Base-by-base conservation (phyloP, 2,797 vertebrate species). In the Aselliscus stoliczkanus region DNA sequence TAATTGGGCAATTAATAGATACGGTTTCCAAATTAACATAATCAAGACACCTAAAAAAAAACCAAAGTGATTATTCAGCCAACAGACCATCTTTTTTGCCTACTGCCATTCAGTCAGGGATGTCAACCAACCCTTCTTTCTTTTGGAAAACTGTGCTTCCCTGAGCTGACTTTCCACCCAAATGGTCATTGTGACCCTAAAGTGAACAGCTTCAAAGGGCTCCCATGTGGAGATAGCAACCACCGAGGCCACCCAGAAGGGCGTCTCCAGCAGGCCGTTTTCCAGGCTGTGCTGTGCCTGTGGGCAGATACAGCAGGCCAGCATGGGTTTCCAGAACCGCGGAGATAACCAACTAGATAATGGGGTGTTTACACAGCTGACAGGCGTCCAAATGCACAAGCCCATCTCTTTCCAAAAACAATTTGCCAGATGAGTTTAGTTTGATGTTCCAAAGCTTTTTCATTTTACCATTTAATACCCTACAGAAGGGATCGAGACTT, bases 351-450 rank as follows among this genome's bases (percentile, higher is more conserved):
- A 73, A 93, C 81, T 80, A 95, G 93, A 91, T 94, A 97, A 97
- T 76, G 60, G 92, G 85, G 62, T 86, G 90, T 93, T 97, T 96
- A 90, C 95, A 96, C 93, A 96, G 96, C 96, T 94, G 96, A 94
- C 25, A 37, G 44, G 69, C 95, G 90, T 96, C 80, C 96, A 97
- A 98, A 97, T 62, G 97, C 97, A 93, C 95, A 97, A 94, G 70
- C 72, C 97, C 47, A 31, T 93, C 83, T 97, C 93, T 95, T 97
- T 97, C 97, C 96, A 96, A 97, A 93, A 94, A 96, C 96, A 94
- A 97, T 98, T 97, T 98, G 94, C 91, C 94, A 98, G 97, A 98
- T 98, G 98, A 98, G 82, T 97, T 98, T 96, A 95, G 95, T 90
- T 62, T 97, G 90, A 97, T 96, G 97, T 97, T 98, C 98, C 97